Conservation (phyloP, 2,113 vertebrate species). For the Scophthalmus maximus region DNA sequence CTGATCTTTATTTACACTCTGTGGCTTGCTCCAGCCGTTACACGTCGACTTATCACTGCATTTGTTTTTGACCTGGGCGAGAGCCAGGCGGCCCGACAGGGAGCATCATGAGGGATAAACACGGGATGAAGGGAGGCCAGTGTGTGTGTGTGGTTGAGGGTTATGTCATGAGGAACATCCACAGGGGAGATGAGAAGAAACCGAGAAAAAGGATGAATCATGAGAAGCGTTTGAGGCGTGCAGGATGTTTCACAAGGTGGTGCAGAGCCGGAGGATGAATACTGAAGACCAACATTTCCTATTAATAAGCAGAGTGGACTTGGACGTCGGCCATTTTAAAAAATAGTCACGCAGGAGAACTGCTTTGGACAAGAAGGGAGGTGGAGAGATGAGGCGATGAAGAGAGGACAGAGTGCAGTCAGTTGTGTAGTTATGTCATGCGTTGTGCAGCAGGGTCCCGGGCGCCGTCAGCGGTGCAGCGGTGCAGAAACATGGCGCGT, state of each 20-base stretch:
- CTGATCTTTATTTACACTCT: no score
- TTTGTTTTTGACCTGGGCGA: background rate
- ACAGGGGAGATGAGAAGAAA: background rate
- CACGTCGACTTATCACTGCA: background rate
- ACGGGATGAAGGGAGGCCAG: background rate
- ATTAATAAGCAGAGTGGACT: conserved; percentile 21
- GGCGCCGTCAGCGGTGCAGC: conserved; percentile 47
- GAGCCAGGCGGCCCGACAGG: no score
- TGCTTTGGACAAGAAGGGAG: background rate
- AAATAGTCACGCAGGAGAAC: background rate
- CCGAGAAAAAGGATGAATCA: background rate
- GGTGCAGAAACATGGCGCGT: conserved; percentile 36
- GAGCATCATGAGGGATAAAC: background rate
- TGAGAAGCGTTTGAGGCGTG: background rate
- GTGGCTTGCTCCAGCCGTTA: no score
- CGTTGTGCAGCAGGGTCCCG: conserved; percentile 40
- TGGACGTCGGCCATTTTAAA: no score
- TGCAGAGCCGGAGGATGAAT: conserved; percentile 9
- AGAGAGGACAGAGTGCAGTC: conserved; percentile 34
- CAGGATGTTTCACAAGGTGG: background rate
- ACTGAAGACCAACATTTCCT: conserved; percentile 1
- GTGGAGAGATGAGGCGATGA: conserved; percentile 8
- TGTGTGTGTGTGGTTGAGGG: background rate
- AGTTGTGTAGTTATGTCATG: conserved; percentile 56
- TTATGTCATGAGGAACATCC: conserved; percentile 26